Evolutionary conservation across 2,113 vertebrate genomes (phyloP), one percentile per base, ranked within the genome.

Genomic region (Mohoua ochrocephala): DNA sequence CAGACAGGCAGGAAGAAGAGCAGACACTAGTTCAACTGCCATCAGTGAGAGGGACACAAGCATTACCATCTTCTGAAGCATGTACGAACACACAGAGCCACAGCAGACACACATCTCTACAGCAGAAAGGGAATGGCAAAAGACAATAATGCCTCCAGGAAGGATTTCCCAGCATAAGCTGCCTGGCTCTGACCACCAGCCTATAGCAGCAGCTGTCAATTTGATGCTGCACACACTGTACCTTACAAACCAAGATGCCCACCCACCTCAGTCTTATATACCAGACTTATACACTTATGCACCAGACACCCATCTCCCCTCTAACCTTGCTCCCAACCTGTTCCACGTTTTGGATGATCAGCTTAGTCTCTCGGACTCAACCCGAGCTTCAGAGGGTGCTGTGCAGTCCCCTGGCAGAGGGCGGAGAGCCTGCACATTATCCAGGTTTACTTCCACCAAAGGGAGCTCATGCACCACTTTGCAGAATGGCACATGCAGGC

Each of bases 381-480:
- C 4, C 27, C 7, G 39, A 63, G 31, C 31, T 75, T 33, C 56
- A 65, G 22, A n/a, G 0, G 0, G 26, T 31, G 53, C 57, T 68
- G 7, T 19, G 67, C 27, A 89, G 35, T 22, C 24, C 23, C 41
- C 22, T 0, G 1, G 39, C 59, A 68, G 18, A 31, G 50, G 31
- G 21, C 27, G 2, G 3, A 63, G 15, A 67, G 20, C 27, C 44
- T 20, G 7, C 15, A 35, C 26, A 2, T 75, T n/a, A 63, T 6
- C 16, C 14, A 41, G 41, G 21, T 16, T 80, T 52, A 56, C 9
- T 31, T 50, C 60, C 31, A 27, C n/a, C 17, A 3, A 39, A 75
- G 61, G 50, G 24, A 75, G 50, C 44, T 73, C 1, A 0, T 14
- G 44, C 7, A 21, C 5, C 50, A 13, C 39, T 52, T 3, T 44